These are phyloP conservation scores for Plebejus argus DNA, from an alignment of 2,888 invertebrate species.

Conservation along the genomic window DNA sequence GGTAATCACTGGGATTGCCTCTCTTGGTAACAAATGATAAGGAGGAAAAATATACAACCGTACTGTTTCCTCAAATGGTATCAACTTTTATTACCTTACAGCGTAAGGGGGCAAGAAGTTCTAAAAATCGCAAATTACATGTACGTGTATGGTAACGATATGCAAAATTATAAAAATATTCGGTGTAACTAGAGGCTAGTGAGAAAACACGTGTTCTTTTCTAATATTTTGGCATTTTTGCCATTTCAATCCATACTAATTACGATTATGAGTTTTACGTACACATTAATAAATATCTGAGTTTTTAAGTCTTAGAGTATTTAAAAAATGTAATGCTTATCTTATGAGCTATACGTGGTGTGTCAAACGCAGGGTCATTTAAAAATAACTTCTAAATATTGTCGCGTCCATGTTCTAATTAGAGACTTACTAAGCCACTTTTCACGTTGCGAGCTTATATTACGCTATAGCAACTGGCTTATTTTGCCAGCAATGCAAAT, in stretches of 20 bases:
- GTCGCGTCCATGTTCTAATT: slow-evolving; percentile 11
- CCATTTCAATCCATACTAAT: background rate
- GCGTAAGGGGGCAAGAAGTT: background rate
- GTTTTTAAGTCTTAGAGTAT: background rate
- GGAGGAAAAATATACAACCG: background rate
- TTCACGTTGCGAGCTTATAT: background rate
- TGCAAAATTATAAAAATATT: too few relatives aligned
- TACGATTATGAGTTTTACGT: too few relatives aligned
- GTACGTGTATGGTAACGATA: too few relatives aligned
- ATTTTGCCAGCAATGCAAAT: background rate
- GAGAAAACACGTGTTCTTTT: background rate
- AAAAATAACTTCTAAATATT: background rate
- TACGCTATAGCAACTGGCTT: background rate
- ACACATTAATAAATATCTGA: background rate
- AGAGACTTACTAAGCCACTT: slow-evolving; percentile 8
- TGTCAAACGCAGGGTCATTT: slow-evolving; percentile 17
- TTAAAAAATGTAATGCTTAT: background rate
- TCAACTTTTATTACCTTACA: background rate
- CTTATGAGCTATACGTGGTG: background rate
- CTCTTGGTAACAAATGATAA: background rate
- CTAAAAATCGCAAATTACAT: too few relatives aligned
- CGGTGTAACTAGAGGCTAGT: background rate
- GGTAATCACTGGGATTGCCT: slow-evolving; percentile 4
- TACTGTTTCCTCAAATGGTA: background rate
- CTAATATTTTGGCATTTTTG: background rate